Conservation (phyloP, 2,113 vertebrate species). For the Pica pica region DNA sequence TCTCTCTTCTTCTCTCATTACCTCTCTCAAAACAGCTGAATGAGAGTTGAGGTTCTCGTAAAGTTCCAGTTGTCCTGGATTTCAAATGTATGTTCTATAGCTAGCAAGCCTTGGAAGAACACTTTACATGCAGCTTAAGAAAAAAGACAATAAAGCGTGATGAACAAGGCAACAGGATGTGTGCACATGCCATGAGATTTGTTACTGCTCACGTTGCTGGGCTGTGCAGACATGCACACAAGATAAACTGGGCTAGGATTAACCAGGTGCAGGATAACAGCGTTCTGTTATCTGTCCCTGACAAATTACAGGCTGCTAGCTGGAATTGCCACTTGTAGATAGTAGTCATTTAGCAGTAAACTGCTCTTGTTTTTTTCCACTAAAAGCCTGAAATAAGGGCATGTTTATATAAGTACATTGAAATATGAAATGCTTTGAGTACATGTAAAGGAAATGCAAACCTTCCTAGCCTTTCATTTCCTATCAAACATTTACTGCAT, state of each 20-base stretch:
- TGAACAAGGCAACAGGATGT: neutral
- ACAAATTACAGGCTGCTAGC: constrained; percentile 60
- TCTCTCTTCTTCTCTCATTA: constrained; percentile 4
- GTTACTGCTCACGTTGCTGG: neutral
- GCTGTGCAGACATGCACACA: neutral
- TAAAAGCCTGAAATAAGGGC: constrained; percentile 58
- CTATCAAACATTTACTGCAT: constrained; percentile 43
- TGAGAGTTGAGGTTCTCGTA: neutral
- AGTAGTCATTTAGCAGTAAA: constrained; percentile 57
- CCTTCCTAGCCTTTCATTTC: constrained; percentile 5
- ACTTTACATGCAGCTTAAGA: neutral
- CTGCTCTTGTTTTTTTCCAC: neutral
- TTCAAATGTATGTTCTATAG: neutral
- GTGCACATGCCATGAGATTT: neutral
- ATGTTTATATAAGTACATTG: constrained; percentile 47
- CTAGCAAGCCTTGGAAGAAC: neutral
- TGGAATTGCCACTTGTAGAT: constrained; percentile 36
- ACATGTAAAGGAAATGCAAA: constrained; percentile 36
- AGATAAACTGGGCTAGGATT: constrained; percentile 54
- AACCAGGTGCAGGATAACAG: constrained; percentile 48
- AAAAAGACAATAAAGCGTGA: neutral
- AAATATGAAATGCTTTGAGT: constrained; percentile 55
- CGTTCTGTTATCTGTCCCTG: constrained; percentile 25
- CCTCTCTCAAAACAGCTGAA: constrained; percentile 22
- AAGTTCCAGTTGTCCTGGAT: constrained; percentile 8